Evolutionary conservation across 2,797 vertebrate species (phyloP).

Genomic region (Diplodus sargus): DNA sequence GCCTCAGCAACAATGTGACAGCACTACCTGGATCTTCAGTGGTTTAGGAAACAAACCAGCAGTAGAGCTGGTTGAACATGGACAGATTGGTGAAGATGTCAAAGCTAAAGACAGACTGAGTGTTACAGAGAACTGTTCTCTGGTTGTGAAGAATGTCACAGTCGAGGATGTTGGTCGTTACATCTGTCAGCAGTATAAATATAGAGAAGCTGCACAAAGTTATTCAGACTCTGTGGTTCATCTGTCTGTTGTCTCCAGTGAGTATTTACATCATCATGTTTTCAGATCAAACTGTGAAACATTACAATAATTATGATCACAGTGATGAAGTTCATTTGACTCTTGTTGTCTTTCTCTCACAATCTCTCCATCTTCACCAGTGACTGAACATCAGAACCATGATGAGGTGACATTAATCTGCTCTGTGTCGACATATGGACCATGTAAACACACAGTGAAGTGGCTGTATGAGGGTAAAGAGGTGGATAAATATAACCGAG

Average conservation of each 20-base stretch:
- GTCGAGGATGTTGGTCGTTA: background rate
- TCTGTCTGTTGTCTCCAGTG: constrained; percentile 9
- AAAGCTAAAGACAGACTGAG: constrained; percentile 1
- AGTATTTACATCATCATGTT: constrained; percentile 5
- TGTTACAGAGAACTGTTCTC: constrained; percentile 4
- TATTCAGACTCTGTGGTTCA: rapidly evolving
- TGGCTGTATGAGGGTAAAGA: rapidly evolving
- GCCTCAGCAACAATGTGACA: too few relatives aligned
- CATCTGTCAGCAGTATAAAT: rapidly evolving
- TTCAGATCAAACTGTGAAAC: background rate
- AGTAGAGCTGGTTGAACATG: background rate
- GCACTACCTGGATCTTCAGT: background rate
- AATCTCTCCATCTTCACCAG: constrained; percentile 35
- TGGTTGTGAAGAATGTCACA: constrained; percentile 4
- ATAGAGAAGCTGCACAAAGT: background rate
- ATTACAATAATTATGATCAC: background rate
- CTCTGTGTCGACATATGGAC: rapidly evolving
- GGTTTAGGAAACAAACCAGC: rapidly evolving
- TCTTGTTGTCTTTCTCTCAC: constrained; percentile 4
- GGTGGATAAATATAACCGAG: rapidly evolving
- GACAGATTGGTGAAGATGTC: background rate
- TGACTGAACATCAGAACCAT: background rate
- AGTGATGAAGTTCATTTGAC: background rate
- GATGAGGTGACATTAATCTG: background rate
- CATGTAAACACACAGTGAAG: rapidly evolving